Evolutionary conservation across 1,140 invertebrate genomes (phyloP).

Genomic region (Calephelis virginiensis): DNA sequence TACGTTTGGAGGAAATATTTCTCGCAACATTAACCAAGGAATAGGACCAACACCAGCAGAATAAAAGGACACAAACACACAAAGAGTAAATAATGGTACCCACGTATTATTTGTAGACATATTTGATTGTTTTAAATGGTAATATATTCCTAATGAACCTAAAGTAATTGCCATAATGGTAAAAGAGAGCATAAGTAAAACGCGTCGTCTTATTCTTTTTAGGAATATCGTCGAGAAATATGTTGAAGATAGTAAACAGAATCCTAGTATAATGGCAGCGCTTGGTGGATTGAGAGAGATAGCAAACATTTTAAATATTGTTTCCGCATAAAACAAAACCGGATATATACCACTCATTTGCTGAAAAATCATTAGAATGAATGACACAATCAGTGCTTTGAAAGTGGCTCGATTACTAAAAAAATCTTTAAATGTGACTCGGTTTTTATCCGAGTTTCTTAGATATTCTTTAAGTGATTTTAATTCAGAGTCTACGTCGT

Average conservation of each 20-base stretch:
- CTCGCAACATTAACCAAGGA: constrained; percentile 83
- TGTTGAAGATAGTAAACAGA: constrained; percentile 84
- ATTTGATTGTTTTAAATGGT: constrained; percentile 75
- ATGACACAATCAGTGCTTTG: constrained; percentile 77
- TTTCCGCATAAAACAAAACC: constrained; percentile 86
- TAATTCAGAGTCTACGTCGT: constrained; percentile 81
- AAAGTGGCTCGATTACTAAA: constrained; percentile 71
- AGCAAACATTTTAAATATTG: constrained; percentile 82
- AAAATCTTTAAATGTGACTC: constrained; percentile 68
- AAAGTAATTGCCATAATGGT: constrained; percentile 81
- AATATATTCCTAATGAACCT: constrained; percentile 81
- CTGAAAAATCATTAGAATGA: constrained; percentile 88
- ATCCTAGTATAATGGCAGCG: constrained; percentile 83
- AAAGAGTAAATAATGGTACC: constrained; percentile 66
- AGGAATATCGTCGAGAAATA: constrained; percentile 85
- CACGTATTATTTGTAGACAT: constrained; percentile 46
- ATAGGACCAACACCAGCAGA: constrained; percentile 80
- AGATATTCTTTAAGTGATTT: constrained; percentile 79
- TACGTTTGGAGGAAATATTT: constrained; percentile 82
- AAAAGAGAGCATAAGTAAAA: constrained; percentile 84
- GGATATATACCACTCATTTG: constrained; percentile 90
- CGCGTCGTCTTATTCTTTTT: constrained; percentile 84
- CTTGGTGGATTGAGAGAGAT: constrained; percentile 68
- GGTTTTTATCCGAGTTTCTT: constrained; percentile 59
- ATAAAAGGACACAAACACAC: constrained; percentile 66